phyloP scores from a whole-genome alignment of 2,888 invertebrate species.

The Pimpla rufipes region DNA sequence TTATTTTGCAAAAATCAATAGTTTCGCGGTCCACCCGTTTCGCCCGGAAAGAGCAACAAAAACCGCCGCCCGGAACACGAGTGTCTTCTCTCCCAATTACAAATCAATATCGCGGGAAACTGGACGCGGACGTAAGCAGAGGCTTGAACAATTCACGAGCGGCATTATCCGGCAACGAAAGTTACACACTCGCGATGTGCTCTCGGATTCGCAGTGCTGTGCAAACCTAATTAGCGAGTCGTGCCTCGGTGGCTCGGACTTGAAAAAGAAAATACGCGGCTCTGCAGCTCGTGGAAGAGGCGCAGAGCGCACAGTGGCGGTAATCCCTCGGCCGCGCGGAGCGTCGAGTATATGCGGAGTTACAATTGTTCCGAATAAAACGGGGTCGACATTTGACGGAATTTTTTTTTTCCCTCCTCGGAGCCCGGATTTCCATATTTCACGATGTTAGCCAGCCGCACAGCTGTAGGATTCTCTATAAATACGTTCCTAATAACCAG shows the following conservation, averaged over 20 bases:
- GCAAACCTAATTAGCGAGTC: constrained; percentile 79
- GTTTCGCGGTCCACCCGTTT: too few relatives aligned
- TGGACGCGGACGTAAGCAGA: constrained; percentile 3
- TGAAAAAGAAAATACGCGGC: constrained; percentile 27
- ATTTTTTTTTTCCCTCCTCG: not conserved
- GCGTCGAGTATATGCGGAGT: constrained; percentile 3
- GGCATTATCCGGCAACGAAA: constrained; percentile 38
- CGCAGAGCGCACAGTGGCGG: not conserved
- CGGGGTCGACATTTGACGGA: constrained; percentile 18
- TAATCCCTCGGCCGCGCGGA: constrained; percentile 1
- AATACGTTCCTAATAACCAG: not conserved
- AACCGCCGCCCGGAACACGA: not conserved
- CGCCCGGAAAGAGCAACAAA: not conserved
- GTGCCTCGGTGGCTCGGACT: constrained; percentile 29
- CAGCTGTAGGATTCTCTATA: not conserved
- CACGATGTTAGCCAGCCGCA: not conserved
- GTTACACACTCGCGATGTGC: constrained; percentile 76
- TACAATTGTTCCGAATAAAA: constrained; percentile 24
- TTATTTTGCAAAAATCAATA: too few relatives aligned
- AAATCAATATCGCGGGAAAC: not conserved
- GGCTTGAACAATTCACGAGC: constrained; percentile 9
- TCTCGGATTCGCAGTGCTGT: constrained; percentile 70
- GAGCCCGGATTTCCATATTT: constrained; percentile 17
- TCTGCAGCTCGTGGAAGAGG: constrained; percentile 55
- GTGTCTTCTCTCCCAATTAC: not conserved